phyloP scores from a whole-genome alignment of 2,797 vertebrate genomes.

The Coregonus suidteri region DNA sequence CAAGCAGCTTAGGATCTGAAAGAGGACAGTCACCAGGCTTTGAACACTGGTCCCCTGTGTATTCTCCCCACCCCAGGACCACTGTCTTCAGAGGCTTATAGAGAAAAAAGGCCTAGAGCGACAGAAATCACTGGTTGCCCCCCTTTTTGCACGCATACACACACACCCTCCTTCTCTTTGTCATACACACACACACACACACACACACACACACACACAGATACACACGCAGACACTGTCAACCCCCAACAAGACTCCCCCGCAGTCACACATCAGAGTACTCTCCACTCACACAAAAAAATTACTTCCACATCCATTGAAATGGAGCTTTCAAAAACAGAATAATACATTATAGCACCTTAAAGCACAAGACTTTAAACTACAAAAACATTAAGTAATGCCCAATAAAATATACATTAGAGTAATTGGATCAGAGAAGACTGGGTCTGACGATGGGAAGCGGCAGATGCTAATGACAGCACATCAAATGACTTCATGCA shows the following conservation, averaged over 20 bases:
- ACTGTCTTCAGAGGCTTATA: conserved; percentile 72
- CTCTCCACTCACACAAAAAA: conserved; percentile 30
- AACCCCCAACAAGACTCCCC: conserved; percentile 48
- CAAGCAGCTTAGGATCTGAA: conserved; percentile 73
- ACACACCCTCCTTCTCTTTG: conserved; percentile 33
- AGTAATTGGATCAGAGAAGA: conserved; percentile 66
- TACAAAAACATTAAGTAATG: conserved; percentile 69
- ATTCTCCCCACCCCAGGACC: conserved; percentile 72
- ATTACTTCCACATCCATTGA: conserved; percentile 50
- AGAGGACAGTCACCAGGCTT: conserved; percentile 69
- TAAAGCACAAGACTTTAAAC: conserved; percentile 61
- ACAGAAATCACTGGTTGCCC: conserved; percentile 63
- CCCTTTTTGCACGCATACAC: conserved; percentile 16
- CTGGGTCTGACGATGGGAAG: conserved; percentile 42
- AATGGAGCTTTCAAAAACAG: conserved; percentile 69
- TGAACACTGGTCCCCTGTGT: conserved; percentile 71
- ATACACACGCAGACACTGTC: conserved; percentile 16
- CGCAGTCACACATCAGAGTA: conserved; percentile 61
- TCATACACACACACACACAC: conserved; percentile 28
- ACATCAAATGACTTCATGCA: conserved; percentile 38
- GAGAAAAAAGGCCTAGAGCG: conserved; percentile 72
- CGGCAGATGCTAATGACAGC: conserved; percentile 50
- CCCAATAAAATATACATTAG: conserved; percentile 74
- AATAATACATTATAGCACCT: conserved; percentile 76
- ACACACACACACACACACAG: conserved; percentile 11